Conservation (phyloP, 2,888 invertebrate species). For the Eucriotettix oculatus region DNA sequence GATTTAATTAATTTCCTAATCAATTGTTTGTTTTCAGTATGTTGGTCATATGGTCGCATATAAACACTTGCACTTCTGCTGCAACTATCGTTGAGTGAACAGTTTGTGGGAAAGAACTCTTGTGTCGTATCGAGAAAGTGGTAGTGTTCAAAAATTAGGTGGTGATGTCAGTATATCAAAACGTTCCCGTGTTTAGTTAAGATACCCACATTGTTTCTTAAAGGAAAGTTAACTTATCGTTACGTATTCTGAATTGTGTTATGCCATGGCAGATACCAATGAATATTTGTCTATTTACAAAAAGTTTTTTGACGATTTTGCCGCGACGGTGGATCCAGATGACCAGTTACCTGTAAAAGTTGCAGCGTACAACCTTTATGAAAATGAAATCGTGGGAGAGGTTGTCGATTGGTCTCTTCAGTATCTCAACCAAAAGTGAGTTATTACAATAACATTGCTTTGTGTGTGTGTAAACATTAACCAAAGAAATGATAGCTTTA, state of each 20-base stretch:
- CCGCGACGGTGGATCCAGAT: slow-evolving; percentile 46
- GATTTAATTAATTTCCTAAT: too few species aligned
- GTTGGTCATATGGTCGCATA: background rate
- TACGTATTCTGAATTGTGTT: background rate
- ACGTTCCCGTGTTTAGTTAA: too few species aligned
- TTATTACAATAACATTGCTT: slow-evolving; percentile 15
- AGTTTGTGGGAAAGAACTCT: too few species aligned
- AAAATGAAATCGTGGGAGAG: slow-evolving; percentile 54
- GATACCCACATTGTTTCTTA: too few species aligned
- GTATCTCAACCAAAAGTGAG: slow-evolving; percentile 62
- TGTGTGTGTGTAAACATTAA: too few species aligned
- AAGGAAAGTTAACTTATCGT: too few species aligned
- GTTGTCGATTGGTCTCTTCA: slow-evolving; percentile 59
- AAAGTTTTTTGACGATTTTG: slow-evolving; percentile 55
- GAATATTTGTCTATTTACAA: slow-evolving; percentile 53
- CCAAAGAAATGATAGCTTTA: too few species aligned
- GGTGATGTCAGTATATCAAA: too few species aligned
- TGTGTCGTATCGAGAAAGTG: too few species aligned
- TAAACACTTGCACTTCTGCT: background rate
- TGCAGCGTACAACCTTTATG: slow-evolving; percentile 47
- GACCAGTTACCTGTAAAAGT: slow-evolving; percentile 61
- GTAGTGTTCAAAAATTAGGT: too few species aligned
- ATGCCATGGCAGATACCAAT: slow-evolving; percentile 28
- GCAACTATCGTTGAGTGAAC: too few species aligned
- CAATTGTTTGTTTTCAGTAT: background rate